A percentile compares a stretch with the other conserved stretches of the same genome.
Evolutionary conservation across 2,888 invertebrate species (phyloP).

Genomic region (Amblyjoppa fuscipennis): DNA sequence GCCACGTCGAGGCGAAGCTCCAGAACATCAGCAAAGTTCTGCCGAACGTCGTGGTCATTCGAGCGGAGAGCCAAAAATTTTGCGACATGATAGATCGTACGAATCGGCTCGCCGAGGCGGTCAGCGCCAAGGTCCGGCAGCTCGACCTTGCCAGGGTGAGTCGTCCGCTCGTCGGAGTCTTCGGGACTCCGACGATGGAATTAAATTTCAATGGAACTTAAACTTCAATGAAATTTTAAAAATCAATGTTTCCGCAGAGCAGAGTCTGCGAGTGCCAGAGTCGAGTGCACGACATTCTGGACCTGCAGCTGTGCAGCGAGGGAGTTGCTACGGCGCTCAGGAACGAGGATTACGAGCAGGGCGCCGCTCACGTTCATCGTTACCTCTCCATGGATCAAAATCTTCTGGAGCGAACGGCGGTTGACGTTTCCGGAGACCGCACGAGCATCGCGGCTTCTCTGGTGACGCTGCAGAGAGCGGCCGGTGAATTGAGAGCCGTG

Average conservation of each 20-base stretch:
- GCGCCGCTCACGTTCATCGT: constrained; percentile 97
- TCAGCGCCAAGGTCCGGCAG: constrained; percentile 97
- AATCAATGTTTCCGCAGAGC: constrained; percentile 87
- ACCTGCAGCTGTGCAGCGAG: constrained; percentile 97
- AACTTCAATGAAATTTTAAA: background rate
- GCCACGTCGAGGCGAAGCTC: constrained; percentile 92
- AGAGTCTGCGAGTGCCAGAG: constrained; percentile 97
- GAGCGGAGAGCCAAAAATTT: constrained; percentile 92
- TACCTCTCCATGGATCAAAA: constrained; percentile 97
- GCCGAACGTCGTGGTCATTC: constrained; percentile 92
- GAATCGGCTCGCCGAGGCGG: constrained; percentile 95
- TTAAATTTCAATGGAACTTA: background rate
- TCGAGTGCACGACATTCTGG: constrained; percentile 97
- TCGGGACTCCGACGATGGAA: background rate
- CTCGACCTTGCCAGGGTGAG: constrained; percentile 96
- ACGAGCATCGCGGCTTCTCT: constrained; percentile 91
- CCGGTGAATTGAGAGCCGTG: constrained; percentile 89
- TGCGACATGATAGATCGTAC: constrained; percentile 95
- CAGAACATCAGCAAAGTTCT: constrained; percentile 92
- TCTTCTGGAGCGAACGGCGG: constrained; percentile 91
- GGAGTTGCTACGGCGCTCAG: constrained; percentile 98
- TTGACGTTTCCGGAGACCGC: constrained; percentile 90
- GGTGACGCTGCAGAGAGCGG: constrained; percentile 91
- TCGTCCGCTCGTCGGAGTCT: background rate
- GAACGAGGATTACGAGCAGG: constrained; percentile 98